Percentiles rank a stretch among this genome's conserved stretches.
Evolutionary conservation across 2,113 vertebrate genomes (phyloP).

Genomic region (Rhinichthys klamathensis): DNA sequence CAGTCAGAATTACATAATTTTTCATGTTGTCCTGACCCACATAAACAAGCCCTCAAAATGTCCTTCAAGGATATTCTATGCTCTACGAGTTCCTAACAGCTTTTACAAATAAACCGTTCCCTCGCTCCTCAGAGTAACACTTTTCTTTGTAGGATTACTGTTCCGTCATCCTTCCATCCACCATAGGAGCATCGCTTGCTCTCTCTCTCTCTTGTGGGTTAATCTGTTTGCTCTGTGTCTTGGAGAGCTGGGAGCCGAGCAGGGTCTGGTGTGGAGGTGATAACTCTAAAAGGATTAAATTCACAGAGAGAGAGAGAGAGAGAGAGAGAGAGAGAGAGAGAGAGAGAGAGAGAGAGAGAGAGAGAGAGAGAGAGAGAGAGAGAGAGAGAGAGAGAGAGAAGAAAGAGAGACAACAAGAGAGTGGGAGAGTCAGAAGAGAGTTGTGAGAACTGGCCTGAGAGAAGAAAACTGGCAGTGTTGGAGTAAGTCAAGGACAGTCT

Average conservation of each 20-base stretch:
- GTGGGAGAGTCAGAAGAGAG: conserved; percentile 18
- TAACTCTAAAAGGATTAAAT: conserved; percentile 55
- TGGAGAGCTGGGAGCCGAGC: conserved; percentile 3
- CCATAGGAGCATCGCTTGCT: conserved; percentile 4
- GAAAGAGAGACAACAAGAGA: conserved; percentile 1
- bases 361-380: conserved; percentile 15
- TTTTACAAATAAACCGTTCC: neutral
- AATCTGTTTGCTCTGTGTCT: conserved; percentile 31
- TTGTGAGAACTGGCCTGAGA: neutral
- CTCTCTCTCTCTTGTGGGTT: conserved; percentile 34
- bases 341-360: conserved; percentile 15
- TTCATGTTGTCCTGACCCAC: conserved; percentile 5
- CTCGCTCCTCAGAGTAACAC: neutral
- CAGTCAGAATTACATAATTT: neutral
- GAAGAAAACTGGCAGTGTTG: conserved; percentile 5
- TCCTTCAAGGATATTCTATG: neutral
- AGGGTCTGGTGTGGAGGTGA: conserved; percentile 38
- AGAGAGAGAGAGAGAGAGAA: conserved; percentile 13
- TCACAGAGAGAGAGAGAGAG: conserved; percentile 12
- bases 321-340: conserved; percentile 17
- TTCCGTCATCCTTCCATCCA: neutral
- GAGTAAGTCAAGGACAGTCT: conserved; percentile 34
- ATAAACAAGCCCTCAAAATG: conserved; percentile 23
- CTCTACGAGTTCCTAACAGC: neutral
- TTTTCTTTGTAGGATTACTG: conserved; percentile 4